A percentile compares a stretch with the other conserved stretches of the same genome.
Conservation (phyloP, 2,888 invertebrate genomes). For the Melanostoma mellinum region DNA sequence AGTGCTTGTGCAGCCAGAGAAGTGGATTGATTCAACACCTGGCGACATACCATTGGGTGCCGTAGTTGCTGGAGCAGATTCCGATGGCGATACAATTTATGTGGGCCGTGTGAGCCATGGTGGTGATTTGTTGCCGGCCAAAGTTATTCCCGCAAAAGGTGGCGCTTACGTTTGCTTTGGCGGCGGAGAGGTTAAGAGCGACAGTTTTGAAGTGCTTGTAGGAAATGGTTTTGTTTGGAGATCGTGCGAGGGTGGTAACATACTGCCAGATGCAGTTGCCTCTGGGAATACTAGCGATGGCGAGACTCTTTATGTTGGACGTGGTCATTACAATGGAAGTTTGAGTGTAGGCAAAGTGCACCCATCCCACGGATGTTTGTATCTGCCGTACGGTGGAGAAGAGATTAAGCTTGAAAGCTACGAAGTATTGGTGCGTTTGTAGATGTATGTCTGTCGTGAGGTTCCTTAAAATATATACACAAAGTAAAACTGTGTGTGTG, state of each 20-base stretch:
- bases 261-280: conserved; percentile 75
- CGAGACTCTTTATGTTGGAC: conserved; percentile 83
- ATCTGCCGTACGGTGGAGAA: conserved; percentile 87
- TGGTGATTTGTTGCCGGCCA: conserved; percentile 84
- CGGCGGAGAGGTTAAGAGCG: conserved; percentile 83
- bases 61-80: conserved; percentile 75
- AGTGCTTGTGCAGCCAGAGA: conserved; percentile 78
- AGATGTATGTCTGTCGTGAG: conserved; percentile 26
- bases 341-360: conserved; percentile 83
- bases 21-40: conserved; percentile 76
- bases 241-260: conserved; percentile 74
- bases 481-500: conserved; percentile 31
- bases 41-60: conserved; percentile 76
- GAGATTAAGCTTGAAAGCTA: conserved; percentile 86
- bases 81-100: conserved; percentile 77
- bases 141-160: conserved; percentile 84
- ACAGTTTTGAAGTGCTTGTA: conserved; percentile 81
- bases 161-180: conserved; percentile 83
- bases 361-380: conserved; percentile 85
- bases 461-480: not conserved
- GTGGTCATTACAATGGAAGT: conserved; percentile 82
- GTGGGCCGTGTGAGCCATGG: conserved; percentile 75
- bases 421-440: conserved; percentile 85
- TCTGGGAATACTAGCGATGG: conserved; percentile 82
- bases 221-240: conserved; percentile 78